Conservation (phyloP, 2,888 invertebrate species). For the Volucella bombylans region DNA sequence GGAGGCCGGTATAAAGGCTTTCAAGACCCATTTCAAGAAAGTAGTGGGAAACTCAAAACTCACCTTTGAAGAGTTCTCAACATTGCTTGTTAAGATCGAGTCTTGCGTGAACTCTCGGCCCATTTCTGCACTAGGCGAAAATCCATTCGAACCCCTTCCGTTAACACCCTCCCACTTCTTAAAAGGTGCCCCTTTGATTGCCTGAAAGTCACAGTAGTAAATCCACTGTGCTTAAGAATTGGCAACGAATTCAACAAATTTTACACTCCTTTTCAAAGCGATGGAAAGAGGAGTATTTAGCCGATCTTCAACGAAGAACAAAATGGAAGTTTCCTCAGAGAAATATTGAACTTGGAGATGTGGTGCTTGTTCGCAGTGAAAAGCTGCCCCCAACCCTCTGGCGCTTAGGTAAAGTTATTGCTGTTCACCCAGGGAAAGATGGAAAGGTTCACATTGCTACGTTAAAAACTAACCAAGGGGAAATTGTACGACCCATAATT, state of each 20-base stretch:
- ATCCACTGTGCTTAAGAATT: conserved; percentile 4
- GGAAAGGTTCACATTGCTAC: too few species aligned
- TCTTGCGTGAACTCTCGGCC: not conserved
- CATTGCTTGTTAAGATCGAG: conserved; percentile 12
- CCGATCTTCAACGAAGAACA: conserved; percentile 21
- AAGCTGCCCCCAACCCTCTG: not conserved
- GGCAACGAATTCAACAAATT: conserved; percentile 9
- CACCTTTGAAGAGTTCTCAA: not conserved
- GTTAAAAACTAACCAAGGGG: too few species aligned
- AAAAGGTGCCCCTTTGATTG: too few species aligned
- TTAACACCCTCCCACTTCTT: conserved; percentile 20
- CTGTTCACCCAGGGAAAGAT: too few species aligned
- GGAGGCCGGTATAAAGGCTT: too few species aligned
- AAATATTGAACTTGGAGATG: conserved; percentile 2
- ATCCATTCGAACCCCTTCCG: not conserved
- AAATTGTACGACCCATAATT: too few species aligned
- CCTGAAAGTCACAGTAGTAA: conserved; percentile 1
- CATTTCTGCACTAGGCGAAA: conserved; percentile 6
- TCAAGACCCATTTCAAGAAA: too few species aligned
- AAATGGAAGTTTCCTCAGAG: not conserved
- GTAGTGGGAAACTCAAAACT: too few species aligned
- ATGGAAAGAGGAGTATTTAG: conserved; percentile 1
- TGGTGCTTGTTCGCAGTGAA: conserved; percentile 24
- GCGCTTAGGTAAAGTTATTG: too few species aligned
- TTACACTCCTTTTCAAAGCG: conserved; percentile 10